These are phyloP conservation scores for Porites divaricata DNA, from an alignment of 92 coral and sea anemone genomes.

Conservation along the genomic window DNA sequence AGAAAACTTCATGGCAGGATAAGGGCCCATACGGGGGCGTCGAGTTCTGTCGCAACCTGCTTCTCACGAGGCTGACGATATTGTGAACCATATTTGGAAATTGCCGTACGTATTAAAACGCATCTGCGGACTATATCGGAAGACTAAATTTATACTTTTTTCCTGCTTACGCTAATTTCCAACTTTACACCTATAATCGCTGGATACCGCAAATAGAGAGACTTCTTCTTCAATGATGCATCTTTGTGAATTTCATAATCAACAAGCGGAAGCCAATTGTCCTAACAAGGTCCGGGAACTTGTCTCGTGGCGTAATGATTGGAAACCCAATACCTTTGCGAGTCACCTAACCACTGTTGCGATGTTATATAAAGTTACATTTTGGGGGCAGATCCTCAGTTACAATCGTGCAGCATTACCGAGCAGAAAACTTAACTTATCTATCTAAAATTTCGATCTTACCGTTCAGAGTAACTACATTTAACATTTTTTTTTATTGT, in stretches of 20 bases:
- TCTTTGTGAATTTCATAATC: background rate
- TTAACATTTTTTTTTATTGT: background rate
- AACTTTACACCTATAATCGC: background rate
- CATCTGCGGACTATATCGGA: background rate
- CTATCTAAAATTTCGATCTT: background rate
- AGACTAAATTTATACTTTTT: background rate
- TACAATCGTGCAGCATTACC: background rate
- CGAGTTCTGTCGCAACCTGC: slow-evolving; percentile 19
- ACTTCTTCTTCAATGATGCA: background rate
- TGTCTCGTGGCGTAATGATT: background rate
- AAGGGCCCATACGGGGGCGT: slow-evolving; percentile 8
- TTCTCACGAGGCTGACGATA: slow-evolving; percentile 18
- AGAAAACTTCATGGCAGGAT: background rate
- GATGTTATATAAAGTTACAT: slow-evolving; percentile 14
- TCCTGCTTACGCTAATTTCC: background rate
- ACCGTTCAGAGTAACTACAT: background rate
- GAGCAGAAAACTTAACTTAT: background rate
- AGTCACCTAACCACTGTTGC: background rate
- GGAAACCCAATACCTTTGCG: slow-evolving; percentile 7
- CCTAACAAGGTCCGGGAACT: slow-evolving; percentile 3
- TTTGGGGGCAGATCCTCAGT: slow-evolving; percentile 38
- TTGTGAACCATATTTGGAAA: slow-evolving; percentile 9
- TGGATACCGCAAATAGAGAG: background rate
- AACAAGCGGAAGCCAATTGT: slow-evolving; percentile 10
- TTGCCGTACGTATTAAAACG: background rate